Evolutionary conservation across 2,113 vertebrate genomes (phyloP), one percentile per base, ranked within the genome.

Genomic region (Synodontis membranacea): DNA sequence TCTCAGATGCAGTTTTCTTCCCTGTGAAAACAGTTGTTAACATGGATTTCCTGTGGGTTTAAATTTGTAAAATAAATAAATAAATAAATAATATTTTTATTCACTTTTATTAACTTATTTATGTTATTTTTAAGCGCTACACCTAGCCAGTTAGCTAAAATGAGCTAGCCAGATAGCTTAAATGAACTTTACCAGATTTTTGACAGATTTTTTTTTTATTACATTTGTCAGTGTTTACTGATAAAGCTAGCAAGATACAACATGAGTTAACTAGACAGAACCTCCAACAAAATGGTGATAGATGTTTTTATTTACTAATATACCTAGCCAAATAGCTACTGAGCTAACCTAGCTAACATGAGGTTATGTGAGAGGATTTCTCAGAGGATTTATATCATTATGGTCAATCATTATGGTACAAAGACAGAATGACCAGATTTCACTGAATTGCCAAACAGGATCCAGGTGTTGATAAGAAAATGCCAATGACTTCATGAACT

Each of bases 11-110:
- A 56, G 50, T 4, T 37, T 28, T 4, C 52, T 66, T 46, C 25
- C 79, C 37, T 81, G 79, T 42, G 34, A 64, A 42, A 64, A 64
- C 11, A 64, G 23, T 28, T 37, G 34, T 39, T 34, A 80, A 15
- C 25, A 17, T 56, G 50, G 56, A 82, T 82, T 82, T 82, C 80
- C 56, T 82, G 58, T 64, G 31, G 58, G 56, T 62, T 37, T 64
- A 46, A 31, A 64, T 82, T 17, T 60, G 56, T 17, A 15, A 37
- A 62, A 58, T n/a, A n/a, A n/a, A n/a, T n/a, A n/a, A n/a, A n/a
- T n/a, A n/a, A n/a, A n/a, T n/a, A n/a, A n/a, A n/a, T n/a, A n/a
- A n/a, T 50, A 11, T 46, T 46, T 21, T 5, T n/a, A n/a, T n/a
- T n/a, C n/a, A n/a, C n/a, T n/a, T n/a, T n/a, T n/a, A n/a, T n/a